Percentiles rank a stretch among this genome's conserved stretches.
These are phyloP conservation scores for Apotomis capreana DNA, from an alignment of 2,888 invertebrate genomes.

Conservation along the genomic window DNA sequence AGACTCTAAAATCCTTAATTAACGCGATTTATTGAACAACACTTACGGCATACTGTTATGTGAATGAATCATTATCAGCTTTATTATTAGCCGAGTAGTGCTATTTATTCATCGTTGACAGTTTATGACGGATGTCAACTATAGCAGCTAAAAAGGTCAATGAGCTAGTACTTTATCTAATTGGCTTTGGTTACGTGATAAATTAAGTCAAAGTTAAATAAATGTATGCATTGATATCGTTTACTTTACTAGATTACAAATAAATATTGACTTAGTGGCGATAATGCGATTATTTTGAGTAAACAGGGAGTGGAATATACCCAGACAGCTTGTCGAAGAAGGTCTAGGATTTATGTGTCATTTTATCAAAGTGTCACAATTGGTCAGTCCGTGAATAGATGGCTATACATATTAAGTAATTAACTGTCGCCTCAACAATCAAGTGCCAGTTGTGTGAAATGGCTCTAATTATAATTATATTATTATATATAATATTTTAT, in stretches of 20 bases:
- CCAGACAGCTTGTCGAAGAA: conserved; percentile 24
- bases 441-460: no score
- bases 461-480: no score
- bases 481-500: no score
- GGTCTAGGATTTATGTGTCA: neutral
- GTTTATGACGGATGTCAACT: neutral
- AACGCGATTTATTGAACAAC: neutral
- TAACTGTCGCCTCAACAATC: neutral
- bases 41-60: neutral
- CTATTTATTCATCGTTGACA: neutral
- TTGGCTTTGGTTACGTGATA: conserved; percentile 1
- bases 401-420: neutral
- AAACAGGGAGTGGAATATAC: conserved; percentile 42
- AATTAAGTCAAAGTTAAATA: conserved; percentile 11
- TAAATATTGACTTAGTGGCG: conserved; percentile 25
- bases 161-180: neutral
- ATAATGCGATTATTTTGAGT: conserved; percentile 30
- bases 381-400: conserved; percentile 10
- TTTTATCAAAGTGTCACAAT: conserved; percentile 20
- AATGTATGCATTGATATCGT: neutral
- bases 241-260: conserved; percentile 1
- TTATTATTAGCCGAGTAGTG: no score
- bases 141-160: conserved; percentile 5
- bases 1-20: neutral
- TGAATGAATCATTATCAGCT: conserved; percentile 1